Percentiles rank a stretch among this genome's conserved stretches.
phyloP scores from a whole-genome alignment of 2,113 vertebrate genomes.

The Rhodinocichla rosea region DNA sequence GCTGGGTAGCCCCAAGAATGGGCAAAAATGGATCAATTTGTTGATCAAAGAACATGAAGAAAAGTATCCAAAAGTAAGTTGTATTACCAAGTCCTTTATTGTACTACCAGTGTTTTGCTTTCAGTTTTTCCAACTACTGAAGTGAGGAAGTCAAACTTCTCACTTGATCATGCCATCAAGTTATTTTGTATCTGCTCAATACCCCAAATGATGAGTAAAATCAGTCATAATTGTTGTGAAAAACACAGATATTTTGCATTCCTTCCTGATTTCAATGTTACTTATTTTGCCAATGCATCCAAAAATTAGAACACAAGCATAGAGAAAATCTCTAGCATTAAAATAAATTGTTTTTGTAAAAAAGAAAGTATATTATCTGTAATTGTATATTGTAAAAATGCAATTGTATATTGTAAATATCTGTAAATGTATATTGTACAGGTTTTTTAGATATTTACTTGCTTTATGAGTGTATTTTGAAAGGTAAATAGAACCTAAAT shows the following conservation, averaged over 20 bases:
- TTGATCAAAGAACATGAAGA: not conserved
- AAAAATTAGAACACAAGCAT: not conserved
- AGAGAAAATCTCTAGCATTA: not conserved
- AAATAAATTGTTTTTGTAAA: not conserved
- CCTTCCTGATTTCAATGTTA: not conserved
- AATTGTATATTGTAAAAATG: too few species aligned
- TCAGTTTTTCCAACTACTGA: not conserved
- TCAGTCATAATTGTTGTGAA: not conserved
- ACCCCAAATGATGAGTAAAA: not conserved
- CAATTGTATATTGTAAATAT: too few species aligned
- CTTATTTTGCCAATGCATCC: not conserved
- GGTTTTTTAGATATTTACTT: not conserved
- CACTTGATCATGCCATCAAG: not conserved
- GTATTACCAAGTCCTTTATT: not conserved
- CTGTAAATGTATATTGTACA: not conserved
- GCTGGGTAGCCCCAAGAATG: not conserved
- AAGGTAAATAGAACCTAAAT: not conserved
- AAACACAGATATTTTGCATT: not conserved
- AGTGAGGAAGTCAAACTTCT: not conserved
- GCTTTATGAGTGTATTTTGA: not conserved
- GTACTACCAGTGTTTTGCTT: not conserved
- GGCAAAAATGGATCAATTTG: not conserved
- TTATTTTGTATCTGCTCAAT: not conserved
- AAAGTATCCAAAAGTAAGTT: not conserved
- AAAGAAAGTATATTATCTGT: not conserved